These are phyloP conservation scores for Agrilus mali DNA, from an alignment of 2,888 invertebrate genomes.

Conservation along the genomic window DNA sequence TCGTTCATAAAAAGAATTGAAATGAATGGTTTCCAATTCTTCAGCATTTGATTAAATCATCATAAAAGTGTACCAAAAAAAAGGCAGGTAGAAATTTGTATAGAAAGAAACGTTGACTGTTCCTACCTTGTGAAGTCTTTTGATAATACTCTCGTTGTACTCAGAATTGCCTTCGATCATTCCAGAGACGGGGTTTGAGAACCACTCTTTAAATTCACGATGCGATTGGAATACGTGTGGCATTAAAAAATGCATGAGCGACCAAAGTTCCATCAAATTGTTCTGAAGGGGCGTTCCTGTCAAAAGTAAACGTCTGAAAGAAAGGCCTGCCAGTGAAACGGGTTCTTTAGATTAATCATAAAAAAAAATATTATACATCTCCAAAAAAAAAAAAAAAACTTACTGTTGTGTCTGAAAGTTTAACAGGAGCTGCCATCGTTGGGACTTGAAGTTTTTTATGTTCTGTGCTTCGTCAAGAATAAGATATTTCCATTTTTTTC, in stretches of 20 bases:
- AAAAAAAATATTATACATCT: too few relatives aligned
- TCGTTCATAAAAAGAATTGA: constrained; percentile 16
- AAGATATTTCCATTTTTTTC: constrained; percentile 97
- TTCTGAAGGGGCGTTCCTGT: constrained; percentile 96
- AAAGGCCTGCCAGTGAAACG: constrained; percentile 12
- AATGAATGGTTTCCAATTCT: constrained; percentile 23
- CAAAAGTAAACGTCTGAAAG: constrained; percentile 65
- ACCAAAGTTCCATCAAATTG: constrained; percentile 94
- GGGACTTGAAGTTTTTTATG: constrained; percentile 98
- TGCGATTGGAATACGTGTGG: constrained; percentile 94
- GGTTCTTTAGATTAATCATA: constrained; percentile 8
- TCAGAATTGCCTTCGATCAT: constrained; percentile 91
- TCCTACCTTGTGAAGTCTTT: constrained; percentile 75
- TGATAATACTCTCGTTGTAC: constrained; percentile 80
- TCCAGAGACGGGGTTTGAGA: constrained; percentile 91
- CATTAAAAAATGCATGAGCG: constrained; percentile 96
- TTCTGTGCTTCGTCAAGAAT: constrained; percentile 98
- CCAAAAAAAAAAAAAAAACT: constrained; percentile 19
- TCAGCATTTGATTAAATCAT: constrained; percentile 8
- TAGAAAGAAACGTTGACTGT: neutral
- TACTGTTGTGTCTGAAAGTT: constrained; percentile 88
- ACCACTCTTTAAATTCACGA: constrained; percentile 96
- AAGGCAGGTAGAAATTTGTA: too few relatives aligned
- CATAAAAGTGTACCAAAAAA: constrained; percentile 7
- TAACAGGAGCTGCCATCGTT: constrained; percentile 92